Base-by-base conservation (phyloP, 2,888 invertebrate species). In the Amitus sp. region DNA sequence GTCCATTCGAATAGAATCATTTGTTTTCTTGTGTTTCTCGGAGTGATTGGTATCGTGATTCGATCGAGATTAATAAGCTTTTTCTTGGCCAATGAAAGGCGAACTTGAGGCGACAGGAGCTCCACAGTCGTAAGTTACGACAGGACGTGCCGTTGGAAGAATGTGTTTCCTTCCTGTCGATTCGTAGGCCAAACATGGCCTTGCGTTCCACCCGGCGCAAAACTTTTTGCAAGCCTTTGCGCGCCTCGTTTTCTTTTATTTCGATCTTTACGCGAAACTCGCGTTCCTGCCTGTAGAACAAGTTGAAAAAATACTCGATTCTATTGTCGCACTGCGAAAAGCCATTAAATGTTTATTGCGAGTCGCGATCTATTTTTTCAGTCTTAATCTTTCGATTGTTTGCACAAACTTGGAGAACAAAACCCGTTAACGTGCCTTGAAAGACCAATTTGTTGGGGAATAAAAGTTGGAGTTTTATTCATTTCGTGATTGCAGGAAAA, bases 401-500 rank as follows among this genome's bases (percentile, higher is more conserved):
- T n/a, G n/a, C n/a, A n/a, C n/a, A n/a, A n/a, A n/a, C n/a, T n/a
- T n/a, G n/a, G n/a, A n/a, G n/a, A n/a, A n/a, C n/a, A n/a, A n/a
- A n/a, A n/a, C n/a, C n/a, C n/a, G n/a, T n/a, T n/a, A n/a, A 54
- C 40, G 60, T 5, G 7, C 23, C 4, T 23, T 23, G 23, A 23
- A 23, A 23, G 23, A 23, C n/a, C n/a, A n/a, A n/a, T n/a, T n/a
- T n/a, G n/a, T n/a, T n/a, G n/a, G n/a, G n/a, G n/a, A n/a, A n/a
- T n/a, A n/a, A n/a, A n/a, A n/a, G n/a, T n/a, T n/a, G n/a, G n/a
- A n/a, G n/a, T n/a, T n/a, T n/a, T n/a, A n/a, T n/a, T n/a, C n/a
- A n/a, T n/a, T n/a, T n/a, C n/a, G n/a, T 71, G 69, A 50, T 84
- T 84, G 49, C 86, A 91, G 91, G 88, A 68, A 88, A 90, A 75